Evolutionary conservation across 2,113 vertebrate genomes (phyloP).

Genomic region (Gavia stellata): DNA sequence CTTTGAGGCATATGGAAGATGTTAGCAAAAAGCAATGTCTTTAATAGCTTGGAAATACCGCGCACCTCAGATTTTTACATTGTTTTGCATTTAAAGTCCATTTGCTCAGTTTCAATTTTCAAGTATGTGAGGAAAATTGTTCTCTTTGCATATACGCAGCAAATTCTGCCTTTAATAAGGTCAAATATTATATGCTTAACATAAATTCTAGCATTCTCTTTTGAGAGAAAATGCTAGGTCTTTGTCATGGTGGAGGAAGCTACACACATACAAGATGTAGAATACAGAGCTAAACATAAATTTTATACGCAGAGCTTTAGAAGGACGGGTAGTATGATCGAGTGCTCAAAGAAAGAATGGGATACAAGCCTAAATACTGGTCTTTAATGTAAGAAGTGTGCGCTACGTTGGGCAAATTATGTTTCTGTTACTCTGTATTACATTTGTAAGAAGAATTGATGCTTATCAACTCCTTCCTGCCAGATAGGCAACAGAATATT

Average conservation of each 20-base stretch:
- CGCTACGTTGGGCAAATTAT: background rate
- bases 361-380: background rate
- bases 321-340: background rate
- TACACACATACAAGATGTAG: background rate
- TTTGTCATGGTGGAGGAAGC: background rate
- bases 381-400: background rate
- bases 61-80: background rate
- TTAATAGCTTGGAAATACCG: background rate
- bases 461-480: background rate
- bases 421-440: background rate
- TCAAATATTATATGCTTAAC: background rate
- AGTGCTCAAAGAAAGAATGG: background rate
- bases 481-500: background rate
- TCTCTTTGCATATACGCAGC: background rate
- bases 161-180: background rate
- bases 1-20: background rate
- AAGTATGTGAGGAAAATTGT: background rate
- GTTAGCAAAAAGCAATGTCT: background rate
- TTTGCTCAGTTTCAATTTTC: background rate
- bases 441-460: background rate
- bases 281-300: background rate
- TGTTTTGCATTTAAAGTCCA: background rate
- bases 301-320: background rate
- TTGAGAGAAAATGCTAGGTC: background rate
- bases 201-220: background rate